phyloP scores from a whole-genome alignment of 2,113 vertebrate genomes.

The Etia nguti region DNA sequence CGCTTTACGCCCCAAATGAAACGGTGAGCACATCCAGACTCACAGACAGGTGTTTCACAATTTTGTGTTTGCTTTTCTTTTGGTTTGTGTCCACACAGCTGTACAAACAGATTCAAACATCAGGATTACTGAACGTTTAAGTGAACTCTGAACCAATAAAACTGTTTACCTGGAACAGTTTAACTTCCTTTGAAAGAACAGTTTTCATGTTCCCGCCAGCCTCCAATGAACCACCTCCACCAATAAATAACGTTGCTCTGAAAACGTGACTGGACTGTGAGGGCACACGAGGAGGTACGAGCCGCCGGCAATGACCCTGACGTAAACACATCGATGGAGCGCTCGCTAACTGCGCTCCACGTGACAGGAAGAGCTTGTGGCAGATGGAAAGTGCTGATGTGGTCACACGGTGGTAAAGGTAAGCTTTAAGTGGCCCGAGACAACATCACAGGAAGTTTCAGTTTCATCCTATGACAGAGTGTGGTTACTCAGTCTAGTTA shows the following conservation, averaged over 20 bases:
- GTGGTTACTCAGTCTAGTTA: not conserved
- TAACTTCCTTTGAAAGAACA: not conserved
- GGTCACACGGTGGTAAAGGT: not conserved
- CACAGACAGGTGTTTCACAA: not conserved
- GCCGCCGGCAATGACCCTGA: not conserved
- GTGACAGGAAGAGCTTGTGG: not conserved
- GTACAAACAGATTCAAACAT: not conserved
- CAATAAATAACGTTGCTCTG: not conserved
- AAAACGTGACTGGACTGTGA: not conserved
- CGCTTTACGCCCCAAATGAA: not conserved
- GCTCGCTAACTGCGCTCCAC: not conserved
- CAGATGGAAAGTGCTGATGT: not conserved
- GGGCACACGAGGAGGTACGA: not conserved
- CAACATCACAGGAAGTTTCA: not conserved
- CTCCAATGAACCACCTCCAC: not conserved
- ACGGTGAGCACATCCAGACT: not conserved
- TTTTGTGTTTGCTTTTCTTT: not conserved
- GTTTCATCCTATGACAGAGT: not conserved
- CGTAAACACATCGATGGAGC: fast-evolving
- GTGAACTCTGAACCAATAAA: not conserved
- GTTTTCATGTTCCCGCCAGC: not conserved
- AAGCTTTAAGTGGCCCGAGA: not conserved
- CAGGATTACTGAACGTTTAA: not conserved
- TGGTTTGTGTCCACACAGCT: not conserved
- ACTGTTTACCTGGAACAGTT: not conserved